These are phyloP conservation scores for Empidonax alnorum DNA, from an alignment of 2,113 vertebrate species.

Conservation along the genomic window DNA sequence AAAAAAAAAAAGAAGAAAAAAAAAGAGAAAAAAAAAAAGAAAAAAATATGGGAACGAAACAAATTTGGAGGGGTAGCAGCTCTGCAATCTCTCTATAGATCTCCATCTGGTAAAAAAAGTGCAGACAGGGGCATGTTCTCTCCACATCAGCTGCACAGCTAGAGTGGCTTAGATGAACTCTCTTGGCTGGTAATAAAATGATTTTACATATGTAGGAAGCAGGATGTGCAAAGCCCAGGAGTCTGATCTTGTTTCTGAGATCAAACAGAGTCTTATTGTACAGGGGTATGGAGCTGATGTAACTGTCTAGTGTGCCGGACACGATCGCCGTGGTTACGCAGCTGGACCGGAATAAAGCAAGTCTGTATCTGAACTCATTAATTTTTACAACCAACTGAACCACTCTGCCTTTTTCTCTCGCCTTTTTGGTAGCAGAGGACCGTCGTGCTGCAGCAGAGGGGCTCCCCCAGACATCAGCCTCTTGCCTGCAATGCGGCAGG, in stretches of 20 bases:
- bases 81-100: slow-evolving; percentile 27
- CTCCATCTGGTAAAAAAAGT: slow-evolving; percentile 66
- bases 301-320: slow-evolving; percentile 81
- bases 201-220: slow-evolving; percentile 82
- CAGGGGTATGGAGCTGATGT: slow-evolving; percentile 81
- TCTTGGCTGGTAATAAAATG: slow-evolving; percentile 79
- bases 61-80: neutral
- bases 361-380: slow-evolving; percentile 84
- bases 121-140: slow-evolving; percentile 61
- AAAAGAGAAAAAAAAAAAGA: too few relatives aligned
- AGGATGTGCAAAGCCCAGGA: slow-evolving; percentile 83
- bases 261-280: slow-evolving; percentile 84
- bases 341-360: slow-evolving; percentile 85
- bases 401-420: slow-evolving; percentile 62
- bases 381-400: slow-evolving; percentile 84
- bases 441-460: neutral
- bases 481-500: neutral
- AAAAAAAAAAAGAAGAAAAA: neutral
- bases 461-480: slow-evolving; percentile 17
- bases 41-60: neutral
- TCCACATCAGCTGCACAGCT: slow-evolving; percentile 64
- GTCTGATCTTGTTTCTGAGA: slow-evolving; percentile 83
- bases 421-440: slow-evolving; percentile 1
- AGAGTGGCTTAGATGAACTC: slow-evolving; percentile 74
- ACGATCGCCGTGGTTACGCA: slow-evolving; percentile 81